Evolutionary conservation across 2,797 vertebrate species (phyloP), one percentile per base, ranked within the genome.

Genomic region (Decapterus maruadsi): DNA sequence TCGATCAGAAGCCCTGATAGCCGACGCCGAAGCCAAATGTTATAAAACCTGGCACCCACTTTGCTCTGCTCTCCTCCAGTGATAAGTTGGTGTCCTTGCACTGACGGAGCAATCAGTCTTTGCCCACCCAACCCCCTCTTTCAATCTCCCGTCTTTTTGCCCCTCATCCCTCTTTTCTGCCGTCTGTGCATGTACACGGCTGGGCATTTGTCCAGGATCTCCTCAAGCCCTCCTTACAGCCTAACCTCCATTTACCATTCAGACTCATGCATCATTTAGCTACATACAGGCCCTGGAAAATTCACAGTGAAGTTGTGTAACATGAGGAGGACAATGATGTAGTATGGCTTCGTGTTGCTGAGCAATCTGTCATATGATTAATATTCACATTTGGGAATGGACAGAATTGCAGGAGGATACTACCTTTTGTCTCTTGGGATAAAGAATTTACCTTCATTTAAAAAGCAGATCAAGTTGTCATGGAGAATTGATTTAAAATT

Each of bases 191-290:
- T 84, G 73, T 57, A 71, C 66, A 78, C 68, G 64, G 26, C 82
- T 13, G 48, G 89, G 90, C 78, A 46, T 69, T 66, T 34, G 20
- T 83, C 84, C 87, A 87, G 64, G 56, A 82, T 75, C 69, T 86
- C 74, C 59, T 71, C 58, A 77, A 77, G 69, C 59, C 57, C 57
- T 78, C 75, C 72, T 73, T 20, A 61, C 29, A 66, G 45, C 58
- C 64, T 59, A 48, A 38, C 61, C 12, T 83, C 69, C 29, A 75
- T 72, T 67, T 10, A 64, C 48, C 38, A 17, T 70, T 57, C 34
- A 12, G 7, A 31, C 20, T 78, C 75, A 64, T 78, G 80, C 48
- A 69, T 87, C 55, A 70, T 80, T 79, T 62, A 46, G 55, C 51
- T 80, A 55, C 53, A 58, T 46, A 14, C 4, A 45, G 20, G 70